Percentiles rank a stretch among this genome's conserved stretches.
phyloP scores from a whole-genome alignment of 1,140 invertebrate species.

The Temnothorax longispinosus region DNA sequence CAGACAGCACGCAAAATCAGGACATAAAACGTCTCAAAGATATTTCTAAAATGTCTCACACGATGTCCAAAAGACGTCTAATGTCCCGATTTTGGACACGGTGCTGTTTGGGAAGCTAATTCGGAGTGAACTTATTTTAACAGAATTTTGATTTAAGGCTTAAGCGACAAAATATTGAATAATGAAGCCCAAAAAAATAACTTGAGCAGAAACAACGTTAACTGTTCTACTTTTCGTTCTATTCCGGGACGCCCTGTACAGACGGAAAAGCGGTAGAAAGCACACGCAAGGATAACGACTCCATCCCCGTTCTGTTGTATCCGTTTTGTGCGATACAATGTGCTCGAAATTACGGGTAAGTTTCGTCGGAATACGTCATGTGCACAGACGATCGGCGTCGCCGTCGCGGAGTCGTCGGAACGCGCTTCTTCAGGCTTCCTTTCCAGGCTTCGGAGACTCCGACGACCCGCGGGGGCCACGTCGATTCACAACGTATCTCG shows the following conservation, averaged over 20 bases:
- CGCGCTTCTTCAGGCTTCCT: neutral
- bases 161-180: neutral
- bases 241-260: slow-evolving; percentile 39
- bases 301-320: slow-evolving; percentile 64
- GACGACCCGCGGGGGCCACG: slow-evolving; percentile 30
- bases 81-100: too few relatives aligned
- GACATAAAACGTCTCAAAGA: too few relatives aligned
- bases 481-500: slow-evolving; percentile 62
- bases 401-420: slow-evolving; percentile 29
- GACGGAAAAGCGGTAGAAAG: slow-evolving; percentile 71
- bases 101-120: too few relatives aligned
- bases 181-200: too few relatives aligned
- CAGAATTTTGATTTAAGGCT: neutral
- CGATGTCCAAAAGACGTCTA: too few relatives aligned
- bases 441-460: neutral
- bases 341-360: slow-evolving; percentile 32
- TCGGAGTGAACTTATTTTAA: neutral
- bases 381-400: slow-evolving; percentile 46
- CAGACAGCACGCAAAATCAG: too few relatives aligned
- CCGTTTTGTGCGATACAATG: slow-evolving; percentile 72
- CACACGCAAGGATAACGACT: slow-evolving; percentile 68
- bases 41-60: too few relatives aligned
- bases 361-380: slow-evolving; percentile 49
- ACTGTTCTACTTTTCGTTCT: neutral
- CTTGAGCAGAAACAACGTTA: neutral